Conservation (phyloP, 2,888 invertebrate species). For the Heteropelma amictum region DNA sequence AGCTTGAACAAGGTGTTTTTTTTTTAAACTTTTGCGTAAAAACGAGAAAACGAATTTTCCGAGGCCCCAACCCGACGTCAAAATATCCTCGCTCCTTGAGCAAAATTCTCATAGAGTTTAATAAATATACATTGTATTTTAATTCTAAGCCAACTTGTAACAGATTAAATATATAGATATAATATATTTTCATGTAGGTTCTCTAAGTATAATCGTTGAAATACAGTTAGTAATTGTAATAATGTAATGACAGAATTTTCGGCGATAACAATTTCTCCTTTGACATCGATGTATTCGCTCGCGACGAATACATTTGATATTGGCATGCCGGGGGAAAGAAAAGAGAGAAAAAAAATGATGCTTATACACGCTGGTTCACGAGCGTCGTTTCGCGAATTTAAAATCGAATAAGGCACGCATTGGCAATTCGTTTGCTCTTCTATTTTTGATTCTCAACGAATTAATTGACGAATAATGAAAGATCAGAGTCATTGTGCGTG, state of each 20-base stretch:
- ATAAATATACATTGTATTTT: slow-evolving; percentile 76
- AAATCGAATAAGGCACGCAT: slow-evolving; percentile 69
- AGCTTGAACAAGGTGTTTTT: no score
- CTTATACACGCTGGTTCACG: slow-evolving; percentile 12
- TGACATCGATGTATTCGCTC: background rate
- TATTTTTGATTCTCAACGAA: background rate
- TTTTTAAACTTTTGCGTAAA: no score
- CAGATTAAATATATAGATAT: slow-evolving; percentile 63
- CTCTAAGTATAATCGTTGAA: slow-evolving; percentile 50
- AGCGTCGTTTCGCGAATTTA: slow-evolving; percentile 38
- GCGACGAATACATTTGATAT: slow-evolving; percentile 23
- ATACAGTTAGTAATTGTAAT: slow-evolving; percentile 44
- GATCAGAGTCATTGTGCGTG: no score
- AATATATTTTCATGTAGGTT: slow-evolving; percentile 48
- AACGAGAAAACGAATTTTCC: background rate
- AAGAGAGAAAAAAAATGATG: background rate
- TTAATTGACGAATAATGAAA: slow-evolving; percentile 18
- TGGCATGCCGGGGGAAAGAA: slow-evolving; percentile 24
- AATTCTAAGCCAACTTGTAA: slow-evolving; percentile 71
- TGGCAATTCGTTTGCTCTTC: slow-evolving; percentile 42
- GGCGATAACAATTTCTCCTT: background rate
- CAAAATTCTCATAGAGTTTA: slow-evolving; percentile 55
- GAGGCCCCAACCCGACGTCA: background rate
- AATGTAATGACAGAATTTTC: background rate
- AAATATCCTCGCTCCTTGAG: background rate